phyloP scores from a whole-genome alignment of 2,797 vertebrate species.

The Coregonus suidteri region DNA sequence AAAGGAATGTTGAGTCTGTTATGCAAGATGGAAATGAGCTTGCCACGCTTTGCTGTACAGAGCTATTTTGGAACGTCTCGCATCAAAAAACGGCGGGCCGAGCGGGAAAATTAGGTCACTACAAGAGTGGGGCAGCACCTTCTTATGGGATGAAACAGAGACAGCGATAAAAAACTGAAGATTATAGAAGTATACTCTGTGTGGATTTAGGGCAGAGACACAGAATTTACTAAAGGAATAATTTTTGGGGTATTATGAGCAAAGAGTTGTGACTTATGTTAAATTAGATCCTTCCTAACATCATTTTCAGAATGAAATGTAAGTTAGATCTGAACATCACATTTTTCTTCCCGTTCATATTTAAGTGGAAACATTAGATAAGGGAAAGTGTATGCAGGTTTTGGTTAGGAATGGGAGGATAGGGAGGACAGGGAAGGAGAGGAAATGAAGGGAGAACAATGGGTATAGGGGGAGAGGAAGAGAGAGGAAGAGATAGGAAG shows the following conservation, averaged over 20 bases:
- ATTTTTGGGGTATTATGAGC: neutral
- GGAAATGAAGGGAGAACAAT: conserved; percentile 1
- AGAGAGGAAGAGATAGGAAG: no score
- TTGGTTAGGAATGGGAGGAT: neutral
- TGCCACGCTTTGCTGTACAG: conserved; percentile 73
- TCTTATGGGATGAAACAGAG: conserved; percentile 31
- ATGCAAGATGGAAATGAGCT: conserved; percentile 81
- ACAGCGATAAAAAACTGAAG: neutral
- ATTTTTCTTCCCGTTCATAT: neutral
- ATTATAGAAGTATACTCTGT: neutral
- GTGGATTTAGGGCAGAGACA: neutral
- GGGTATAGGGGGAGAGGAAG: no score
- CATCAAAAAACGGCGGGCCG: conserved; percentile 67
- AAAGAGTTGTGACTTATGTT: neutral
- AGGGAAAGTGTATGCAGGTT: neutral
- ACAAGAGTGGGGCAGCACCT: conserved; percentile 68
- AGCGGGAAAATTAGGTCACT: conserved; percentile 79
- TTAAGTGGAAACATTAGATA: neutral
- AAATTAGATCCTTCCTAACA: neutral
- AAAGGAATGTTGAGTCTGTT: conserved; percentile 67
- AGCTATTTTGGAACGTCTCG: conserved; percentile 76
- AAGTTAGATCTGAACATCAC: neutral
- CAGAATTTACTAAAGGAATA: neutral
- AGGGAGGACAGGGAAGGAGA: conserved; percentile 9
- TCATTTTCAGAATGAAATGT: neutral